A percentile compares a stretch with the other conserved stretches of the same genome.
Conservation (phyloP, 1,140 invertebrate genomes). For the Triops cancriformis region DNA sequence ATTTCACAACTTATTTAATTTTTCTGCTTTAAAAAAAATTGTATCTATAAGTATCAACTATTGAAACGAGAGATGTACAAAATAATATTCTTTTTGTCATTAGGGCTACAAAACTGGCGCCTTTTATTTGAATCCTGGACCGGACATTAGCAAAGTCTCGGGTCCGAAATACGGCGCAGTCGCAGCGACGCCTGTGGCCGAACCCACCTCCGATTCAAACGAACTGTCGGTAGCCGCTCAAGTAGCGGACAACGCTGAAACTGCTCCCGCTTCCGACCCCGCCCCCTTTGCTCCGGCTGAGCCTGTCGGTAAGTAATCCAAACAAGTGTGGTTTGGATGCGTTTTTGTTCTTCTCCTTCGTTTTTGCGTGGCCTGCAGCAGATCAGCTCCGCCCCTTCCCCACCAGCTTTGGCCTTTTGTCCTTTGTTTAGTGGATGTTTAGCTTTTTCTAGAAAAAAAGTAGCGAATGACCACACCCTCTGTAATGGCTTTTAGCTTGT, state of each 20-base stretch:
- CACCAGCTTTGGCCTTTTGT: too few relatives aligned
- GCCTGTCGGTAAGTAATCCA: conserved; percentile 20
- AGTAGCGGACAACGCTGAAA: conserved; percentile 19
- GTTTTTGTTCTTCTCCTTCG: not conserved
- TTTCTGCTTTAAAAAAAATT: too few relatives aligned
- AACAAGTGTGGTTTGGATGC: not conserved
- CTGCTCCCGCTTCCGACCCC: conserved; percentile 20
- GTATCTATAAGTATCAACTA: too few relatives aligned
- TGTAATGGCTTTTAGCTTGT: too few relatives aligned
- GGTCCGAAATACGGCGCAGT: not conserved
- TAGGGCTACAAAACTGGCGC: conserved; percentile 19
- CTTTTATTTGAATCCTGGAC: conserved; percentile 15
- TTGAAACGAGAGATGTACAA: too few relatives aligned
- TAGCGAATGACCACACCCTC: too few relatives aligned
- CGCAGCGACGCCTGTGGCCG: not conserved
- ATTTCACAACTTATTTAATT: too few relatives aligned
- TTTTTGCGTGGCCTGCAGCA: not conserved
- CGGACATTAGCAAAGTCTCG: not conserved
- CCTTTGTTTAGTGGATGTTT: too few relatives aligned
- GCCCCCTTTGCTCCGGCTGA: conserved; percentile 22
- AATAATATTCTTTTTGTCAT: not conserved
- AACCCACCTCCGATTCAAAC: not conserved
- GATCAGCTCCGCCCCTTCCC: too few relatives aligned
- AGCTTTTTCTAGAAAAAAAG: too few relatives aligned
- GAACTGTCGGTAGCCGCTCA: conserved; percentile 15